Conservation (phyloP, 1,140 invertebrate genomes). For the Metopolophium dirhodum region DNA sequence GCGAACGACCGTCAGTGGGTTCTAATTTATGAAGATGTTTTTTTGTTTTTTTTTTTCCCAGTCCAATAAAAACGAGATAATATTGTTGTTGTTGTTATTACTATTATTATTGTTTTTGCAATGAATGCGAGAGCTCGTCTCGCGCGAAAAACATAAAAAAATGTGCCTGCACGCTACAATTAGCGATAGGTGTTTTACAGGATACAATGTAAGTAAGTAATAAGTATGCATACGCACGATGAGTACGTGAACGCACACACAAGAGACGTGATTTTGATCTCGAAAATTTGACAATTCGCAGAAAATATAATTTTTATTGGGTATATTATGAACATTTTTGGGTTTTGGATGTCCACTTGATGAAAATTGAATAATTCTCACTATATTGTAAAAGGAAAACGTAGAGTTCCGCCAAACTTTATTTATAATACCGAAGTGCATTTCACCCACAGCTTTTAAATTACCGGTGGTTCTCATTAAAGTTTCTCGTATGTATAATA, state of each 20-base stretch:
- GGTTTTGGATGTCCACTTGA: background rate
- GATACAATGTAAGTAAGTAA: background rate
- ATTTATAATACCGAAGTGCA: background rate
- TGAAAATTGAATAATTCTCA: background rate
- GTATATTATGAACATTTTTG: background rate
- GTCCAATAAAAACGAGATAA: conserved; percentile 39
- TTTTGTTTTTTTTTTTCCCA: background rate
- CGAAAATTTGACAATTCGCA: background rate
- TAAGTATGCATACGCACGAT: too few relatives aligned
- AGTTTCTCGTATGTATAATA: background rate
- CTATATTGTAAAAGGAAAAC: background rate
- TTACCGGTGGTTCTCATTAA: background rate
- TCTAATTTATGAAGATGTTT: conserved; percentile 53
- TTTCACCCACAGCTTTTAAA: background rate
- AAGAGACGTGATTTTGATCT: background rate
- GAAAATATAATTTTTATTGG: background rate
- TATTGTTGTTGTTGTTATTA: background rate
- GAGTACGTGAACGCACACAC: too few relatives aligned
- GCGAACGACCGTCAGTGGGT: conserved; percentile 25
- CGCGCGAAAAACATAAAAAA: background rate
- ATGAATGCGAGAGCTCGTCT: background rate
- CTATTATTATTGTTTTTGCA: conserved; percentile 12
- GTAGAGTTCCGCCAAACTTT: background rate
- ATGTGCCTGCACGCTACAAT: background rate
- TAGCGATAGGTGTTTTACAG: background rate